A percentile compares a stretch with the other conserved stretches of the same genome.
Evolutionary conservation across 2,888 invertebrate species (phyloP).

Genomic region (Nemotelus nigrinus): DNA sequence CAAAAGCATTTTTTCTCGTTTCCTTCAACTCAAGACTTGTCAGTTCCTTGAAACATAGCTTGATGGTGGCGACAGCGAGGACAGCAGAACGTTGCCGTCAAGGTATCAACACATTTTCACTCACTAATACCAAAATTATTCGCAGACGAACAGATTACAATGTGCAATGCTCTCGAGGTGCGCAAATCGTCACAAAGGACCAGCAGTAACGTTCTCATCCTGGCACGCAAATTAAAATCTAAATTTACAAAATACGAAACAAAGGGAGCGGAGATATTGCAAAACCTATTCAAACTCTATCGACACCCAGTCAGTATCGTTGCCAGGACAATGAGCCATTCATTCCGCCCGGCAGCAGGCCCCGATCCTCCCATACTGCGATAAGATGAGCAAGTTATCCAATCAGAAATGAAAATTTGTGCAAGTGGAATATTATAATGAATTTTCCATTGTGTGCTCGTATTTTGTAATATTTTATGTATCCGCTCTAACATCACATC

Average conservation of each 20-base stretch:
- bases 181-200: conserved; percentile 47
- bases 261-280: background rate
- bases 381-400: conserved; percentile 52
- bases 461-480: conserved; percentile 46
- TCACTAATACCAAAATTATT: background rate
- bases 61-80: too few relatives aligned
- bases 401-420: conserved; percentile 52
- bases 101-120: too few relatives aligned
- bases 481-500: conserved; percentile 31
- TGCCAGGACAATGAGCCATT: background rate
- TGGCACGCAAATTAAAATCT: conserved; percentile 6
- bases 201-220: background rate
- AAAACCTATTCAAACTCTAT: conserved; percentile 21
- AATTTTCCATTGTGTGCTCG: conserved; percentile 50
- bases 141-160: conserved; percentile 26
- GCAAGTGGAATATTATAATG: conserved; percentile 53
- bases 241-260: background rate
- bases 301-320: conserved; percentile 11
- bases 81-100: too few relatives aligned
- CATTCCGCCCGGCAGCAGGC: background rate
- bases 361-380: conserved; percentile 24
- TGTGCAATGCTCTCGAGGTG: conserved; percentile 47
- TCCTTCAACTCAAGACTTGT: too few relatives aligned
- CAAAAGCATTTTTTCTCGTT: too few relatives aligned
- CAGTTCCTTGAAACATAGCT: too few relatives aligned